Evolutionary conservation across 2,113 vertebrate genomes (phyloP), one percentile per base, ranked within the genome.

Genomic region (Callaeas wilsoni): DNA sequence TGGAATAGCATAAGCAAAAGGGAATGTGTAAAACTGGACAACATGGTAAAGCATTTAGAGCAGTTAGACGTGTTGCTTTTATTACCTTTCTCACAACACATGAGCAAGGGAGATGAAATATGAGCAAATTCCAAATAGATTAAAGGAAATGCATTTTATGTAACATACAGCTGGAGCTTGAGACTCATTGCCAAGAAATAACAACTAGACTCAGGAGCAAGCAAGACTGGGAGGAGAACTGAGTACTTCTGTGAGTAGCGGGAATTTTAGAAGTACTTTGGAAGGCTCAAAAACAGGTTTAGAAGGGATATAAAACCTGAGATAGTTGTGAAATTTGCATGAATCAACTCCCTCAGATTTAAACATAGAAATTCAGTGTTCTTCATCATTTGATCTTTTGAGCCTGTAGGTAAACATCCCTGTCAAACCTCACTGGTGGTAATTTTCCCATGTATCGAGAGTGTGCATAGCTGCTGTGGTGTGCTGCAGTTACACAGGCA

Each of bases 81-180:
- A 68, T 70, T 77, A 42, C 60, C 41, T 84, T 89, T 82, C 71
- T 89, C 41, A 53, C 69, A 90, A 57, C 52, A 75, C 32, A 73
- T 26, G n/a, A 89, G 33, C 44, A 75, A 89, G 49, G 69, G 88
- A 94, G 53, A 67, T 71, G 27, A 93, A 91, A 93, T 70, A 91
- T 5, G 79, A 90, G 26, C 16, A 50, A 93, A 90, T 87, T 81
- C 52, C 76, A 97, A 84, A 73, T 2, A 87, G 74, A 90, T 73
- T 57, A 90, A 93, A 94, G 68, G 86, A 93, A 90, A 87, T 59
- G 15, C 20, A 55, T 59, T 94, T 95, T 90, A 55, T 69, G 63
- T 82, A 25, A 68, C 17, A 10, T 84, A 89, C 69, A 87, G 84
- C 89, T 96, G 84, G 62, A 90, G 6, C 52, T 32, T 60, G n/a